Evolutionary conservation across 1,140 invertebrate genomes (phyloP).

Genomic region (Proctacanthus coquilletti): DNA sequence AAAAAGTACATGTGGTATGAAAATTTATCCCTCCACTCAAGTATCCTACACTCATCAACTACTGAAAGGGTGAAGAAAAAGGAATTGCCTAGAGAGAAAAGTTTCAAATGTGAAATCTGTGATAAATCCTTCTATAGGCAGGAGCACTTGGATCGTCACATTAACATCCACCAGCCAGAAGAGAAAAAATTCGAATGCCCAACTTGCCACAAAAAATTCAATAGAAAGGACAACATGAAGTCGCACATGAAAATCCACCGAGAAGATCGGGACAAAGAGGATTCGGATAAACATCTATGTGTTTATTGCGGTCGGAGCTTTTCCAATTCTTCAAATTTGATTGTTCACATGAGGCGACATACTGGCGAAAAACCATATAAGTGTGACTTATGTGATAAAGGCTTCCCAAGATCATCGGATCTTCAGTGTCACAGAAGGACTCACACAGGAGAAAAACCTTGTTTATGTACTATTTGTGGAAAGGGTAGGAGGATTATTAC

Average conservation of each 20-base stretch:
- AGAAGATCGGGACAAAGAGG: constrained; percentile 17
- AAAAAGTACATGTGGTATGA: constrained; percentile 17
- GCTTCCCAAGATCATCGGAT: constrained; percentile 20
- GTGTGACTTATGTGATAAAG: constrained; percentile 18
- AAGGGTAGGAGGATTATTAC: constrained; percentile 35
- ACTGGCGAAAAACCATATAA: constrained; percentile 30
- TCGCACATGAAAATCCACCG: constrained; percentile 19
- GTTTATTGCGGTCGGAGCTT: constrained; percentile 39
- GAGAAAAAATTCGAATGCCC: constrained; percentile 33
- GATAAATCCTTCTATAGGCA: constrained; percentile 34
- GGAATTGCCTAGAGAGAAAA: constrained; percentile 8
- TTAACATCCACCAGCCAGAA: constrained; percentile 30
- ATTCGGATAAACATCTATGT: constrained; percentile 33
- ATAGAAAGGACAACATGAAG: constrained; percentile 33
- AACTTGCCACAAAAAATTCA: constrained; percentile 35
- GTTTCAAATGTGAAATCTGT: constrained; percentile 33
- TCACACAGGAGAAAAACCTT: constrained; percentile 41
- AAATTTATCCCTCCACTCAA: constrained; percentile 14
- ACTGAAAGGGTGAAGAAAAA: constrained; percentile 2
- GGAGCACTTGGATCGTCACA: constrained; percentile 34
- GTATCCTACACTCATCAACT: constrained; percentile 10
- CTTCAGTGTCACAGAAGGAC: constrained; percentile 32
- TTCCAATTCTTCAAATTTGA: constrained; percentile 39
- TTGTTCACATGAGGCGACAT: constrained; percentile 41
- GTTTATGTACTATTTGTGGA: constrained; percentile 35